These are phyloP conservation scores for Camponotus vicinus DNA, from an alignment of 1,140 invertebrate genomes.

Conservation along the genomic window DNA sequence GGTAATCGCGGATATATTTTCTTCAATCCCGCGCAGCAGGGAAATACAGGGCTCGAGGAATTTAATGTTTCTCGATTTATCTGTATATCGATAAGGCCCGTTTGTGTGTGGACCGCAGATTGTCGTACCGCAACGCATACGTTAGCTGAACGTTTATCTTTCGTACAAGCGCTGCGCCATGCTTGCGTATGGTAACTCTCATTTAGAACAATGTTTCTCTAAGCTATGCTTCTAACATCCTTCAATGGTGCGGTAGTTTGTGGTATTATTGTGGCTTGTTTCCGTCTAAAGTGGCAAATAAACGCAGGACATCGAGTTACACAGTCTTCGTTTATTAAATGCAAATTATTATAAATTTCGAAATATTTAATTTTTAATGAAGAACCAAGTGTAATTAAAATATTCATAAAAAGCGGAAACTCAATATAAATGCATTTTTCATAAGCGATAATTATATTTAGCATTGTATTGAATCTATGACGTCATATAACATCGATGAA, in stretches of 20 bases:
- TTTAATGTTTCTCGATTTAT: slow-evolving; percentile 22
- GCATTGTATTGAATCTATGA: neutral
- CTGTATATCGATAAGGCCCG: slow-evolving; percentile 13
- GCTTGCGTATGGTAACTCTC: slow-evolving; percentile 46
- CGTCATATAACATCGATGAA: neutral
- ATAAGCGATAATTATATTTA: neutral
- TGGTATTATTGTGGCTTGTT: slow-evolving; percentile 16
- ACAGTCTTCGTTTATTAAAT: neutral
- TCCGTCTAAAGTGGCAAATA: slow-evolving; percentile 15
- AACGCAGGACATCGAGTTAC: neutral
- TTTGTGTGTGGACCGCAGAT: slow-evolving; percentile 4
- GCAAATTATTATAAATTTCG: neutral
- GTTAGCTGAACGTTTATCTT: slow-evolving; percentile 49
- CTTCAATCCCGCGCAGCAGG: neutral
- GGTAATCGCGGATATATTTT: slow-evolving; percentile 18
- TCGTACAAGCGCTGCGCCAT: slow-evolving; percentile 8
- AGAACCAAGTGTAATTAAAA: neutral
- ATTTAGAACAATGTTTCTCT: slow-evolving; percentile 58
- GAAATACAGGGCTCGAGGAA: neutral
- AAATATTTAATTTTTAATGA: neutral
- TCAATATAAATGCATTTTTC: neutral
- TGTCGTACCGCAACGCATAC: neutral
- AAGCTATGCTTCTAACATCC: slow-evolving; percentile 51
- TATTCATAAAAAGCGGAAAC: neutral
- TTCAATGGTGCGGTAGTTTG: slow-evolving; percentile 11